Evolutionary conservation across 2,797 vertebrate species (phyloP).

Genomic region (Tiaroga cobitis): DNA sequence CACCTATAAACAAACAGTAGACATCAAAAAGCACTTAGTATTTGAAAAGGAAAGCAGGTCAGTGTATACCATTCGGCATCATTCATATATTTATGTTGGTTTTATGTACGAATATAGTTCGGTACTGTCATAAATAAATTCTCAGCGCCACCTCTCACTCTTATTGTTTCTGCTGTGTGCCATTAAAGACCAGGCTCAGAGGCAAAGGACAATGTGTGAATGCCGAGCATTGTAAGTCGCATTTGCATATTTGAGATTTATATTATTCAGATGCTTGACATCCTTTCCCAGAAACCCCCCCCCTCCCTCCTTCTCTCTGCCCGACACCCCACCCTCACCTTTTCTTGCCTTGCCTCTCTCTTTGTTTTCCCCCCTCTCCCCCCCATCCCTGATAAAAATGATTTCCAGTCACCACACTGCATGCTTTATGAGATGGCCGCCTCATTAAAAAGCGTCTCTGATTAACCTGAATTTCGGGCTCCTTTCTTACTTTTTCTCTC

Average conservation of each 20-base stretch:
- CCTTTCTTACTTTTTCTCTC: conserved; percentile 65
- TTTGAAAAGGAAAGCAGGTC: conserved; percentile 61
- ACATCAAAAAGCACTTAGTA: conserved; percentile 24
- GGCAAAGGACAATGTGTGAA: conserved; percentile 71
- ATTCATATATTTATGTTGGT: conserved; percentile 60
- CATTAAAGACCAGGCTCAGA: conserved; percentile 66
- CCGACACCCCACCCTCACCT: conserved; percentile 60
- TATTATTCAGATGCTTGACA: conserved; percentile 80
- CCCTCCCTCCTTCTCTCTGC: conserved; percentile 68
- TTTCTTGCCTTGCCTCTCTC: conserved; percentile 70
- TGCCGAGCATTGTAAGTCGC: conserved; percentile 69
- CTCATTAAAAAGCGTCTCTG: conserved; percentile 94
- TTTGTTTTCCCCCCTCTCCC: conserved; percentile 57
- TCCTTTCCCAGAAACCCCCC: conserved; percentile 74
- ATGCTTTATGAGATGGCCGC: conserved; percentile 84
- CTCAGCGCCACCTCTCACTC: conserved; percentile 62
- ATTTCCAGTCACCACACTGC: conserved; percentile 76
- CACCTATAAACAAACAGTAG: conserved; percentile 13
- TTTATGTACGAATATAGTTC: conserved; percentile 39
- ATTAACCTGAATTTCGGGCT: conserved; percentile 92
- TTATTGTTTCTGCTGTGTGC: conserved; percentile 62
- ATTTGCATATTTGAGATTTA: conserved; percentile 84
- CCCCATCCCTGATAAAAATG: conserved; percentile 75
- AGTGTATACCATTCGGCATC: conserved; percentile 58
- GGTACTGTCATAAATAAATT: conserved; percentile 54